Evolutionary conservation across 2,797 vertebrate species (phyloP).

Genomic region (Amblyopsis hoosieri): DNA sequence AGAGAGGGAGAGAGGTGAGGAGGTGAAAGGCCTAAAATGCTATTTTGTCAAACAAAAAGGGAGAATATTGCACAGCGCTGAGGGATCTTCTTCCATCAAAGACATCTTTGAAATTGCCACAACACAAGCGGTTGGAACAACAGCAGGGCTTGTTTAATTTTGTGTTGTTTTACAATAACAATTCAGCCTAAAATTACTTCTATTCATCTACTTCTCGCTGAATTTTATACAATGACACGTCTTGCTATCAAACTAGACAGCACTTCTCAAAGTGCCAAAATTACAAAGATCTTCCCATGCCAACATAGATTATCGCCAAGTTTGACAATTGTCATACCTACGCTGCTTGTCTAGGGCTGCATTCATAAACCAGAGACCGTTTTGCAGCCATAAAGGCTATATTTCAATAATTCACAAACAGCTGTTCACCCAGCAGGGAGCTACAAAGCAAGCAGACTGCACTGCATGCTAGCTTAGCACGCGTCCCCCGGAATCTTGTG

Average conservation of each 20-base stretch:
- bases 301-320: constrained; percentile 20
- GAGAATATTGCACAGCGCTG: not conserved
- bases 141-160: constrained; percentile 1
- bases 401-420: constrained; percentile 57
- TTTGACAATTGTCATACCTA: constrained; percentile 27
- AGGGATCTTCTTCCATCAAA: constrained; percentile 24
- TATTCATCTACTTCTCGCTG: not conserved
- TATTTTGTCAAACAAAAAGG: constrained; percentile 11
- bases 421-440: constrained; percentile 39
- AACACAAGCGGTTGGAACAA: constrained; percentile 8
- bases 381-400: constrained; percentile 28
- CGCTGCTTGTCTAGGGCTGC: constrained; percentile 28
- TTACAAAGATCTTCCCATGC: constrained; percentile 8
- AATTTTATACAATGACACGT: too few relatives aligned
- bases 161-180: not conserved
- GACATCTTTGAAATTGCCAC: not conserved
- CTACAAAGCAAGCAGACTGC: constrained; percentile 20
- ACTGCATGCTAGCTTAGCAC: constrained; percentile 15
- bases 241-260: constrained; percentile 21
- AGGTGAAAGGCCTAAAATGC: constrained; percentile 19
- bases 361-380: constrained; percentile 38
- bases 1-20: constrained; percentile 13
- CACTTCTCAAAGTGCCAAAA: constrained; percentile 2
- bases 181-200: not conserved
- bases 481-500: too few relatives aligned